Percentiles rank a stretch among this genome's conserved stretches.
Evolutionary conservation across 2,113 vertebrate species (phyloP).

Genomic region (Chamaetylas fuelleborni): DNA sequence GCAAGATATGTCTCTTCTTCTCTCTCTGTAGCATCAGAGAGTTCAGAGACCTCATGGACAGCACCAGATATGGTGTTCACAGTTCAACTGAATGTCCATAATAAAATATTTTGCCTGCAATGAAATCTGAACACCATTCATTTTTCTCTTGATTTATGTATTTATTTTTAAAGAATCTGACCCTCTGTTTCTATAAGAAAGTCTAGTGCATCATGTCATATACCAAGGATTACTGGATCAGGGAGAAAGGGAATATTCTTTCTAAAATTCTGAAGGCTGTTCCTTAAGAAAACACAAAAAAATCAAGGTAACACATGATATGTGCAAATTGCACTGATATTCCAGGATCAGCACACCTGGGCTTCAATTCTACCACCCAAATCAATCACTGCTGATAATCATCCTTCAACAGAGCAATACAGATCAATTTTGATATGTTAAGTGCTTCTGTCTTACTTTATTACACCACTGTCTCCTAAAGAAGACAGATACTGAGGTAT

Average conservation of each 20-base stretch:
- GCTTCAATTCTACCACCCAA: background rate
- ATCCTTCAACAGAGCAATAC: background rate
- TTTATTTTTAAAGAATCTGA: background rate
- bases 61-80: rapidly evolving
- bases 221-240: background rate
- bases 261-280: background rate
- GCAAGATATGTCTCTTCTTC: background rate
- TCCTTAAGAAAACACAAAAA: background rate
- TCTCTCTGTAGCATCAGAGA: background rate
- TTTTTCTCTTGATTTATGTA: background rate
- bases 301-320: background rate
- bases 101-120: background rate
- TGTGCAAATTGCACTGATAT: background rate
- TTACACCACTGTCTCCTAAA: background rate
- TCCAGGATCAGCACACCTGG: background rate
- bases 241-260: background rate
- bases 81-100: background rate
- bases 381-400: background rate
- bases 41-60: background rate
- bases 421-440: background rate
- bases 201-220: rapidly evolving
- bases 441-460: background rate
- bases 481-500: background rate
- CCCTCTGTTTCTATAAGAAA: background rate
- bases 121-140: background rate